phyloP scores from a whole-genome alignment of 2,888 invertebrate genomes.

The Tubiluchus corallicola region DNA sequence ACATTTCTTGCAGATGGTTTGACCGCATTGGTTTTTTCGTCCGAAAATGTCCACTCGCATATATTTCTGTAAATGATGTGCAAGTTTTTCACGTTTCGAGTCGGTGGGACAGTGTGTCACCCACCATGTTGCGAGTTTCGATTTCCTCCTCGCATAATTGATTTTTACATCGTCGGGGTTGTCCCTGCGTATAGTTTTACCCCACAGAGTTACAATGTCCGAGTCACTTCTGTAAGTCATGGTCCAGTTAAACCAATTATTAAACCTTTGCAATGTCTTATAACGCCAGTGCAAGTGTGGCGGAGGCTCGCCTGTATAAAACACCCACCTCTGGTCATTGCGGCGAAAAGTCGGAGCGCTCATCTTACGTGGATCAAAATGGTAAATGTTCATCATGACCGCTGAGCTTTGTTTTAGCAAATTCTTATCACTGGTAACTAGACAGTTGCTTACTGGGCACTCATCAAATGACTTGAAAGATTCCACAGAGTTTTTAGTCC shows the following conservation, averaged over 20 bases:
- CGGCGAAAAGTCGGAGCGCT: background rate
- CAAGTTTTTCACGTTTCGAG: background rate
- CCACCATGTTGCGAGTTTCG: background rate
- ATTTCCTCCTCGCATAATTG: background rate
- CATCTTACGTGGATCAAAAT: background rate
- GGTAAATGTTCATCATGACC: background rate
- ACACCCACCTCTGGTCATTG: background rate
- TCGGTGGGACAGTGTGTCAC: background rate
- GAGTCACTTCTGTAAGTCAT: background rate
- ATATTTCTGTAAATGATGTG: no score
- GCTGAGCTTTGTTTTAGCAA: background rate
- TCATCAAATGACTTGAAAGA: no score
- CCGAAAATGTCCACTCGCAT: no score
- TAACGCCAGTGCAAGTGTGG: background rate
- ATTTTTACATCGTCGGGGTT: background rate
- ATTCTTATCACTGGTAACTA: background rate
- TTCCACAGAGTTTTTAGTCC: no score
- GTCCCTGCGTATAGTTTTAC: background rate
- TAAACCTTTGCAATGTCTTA: background rate
- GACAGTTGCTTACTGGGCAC: background rate
- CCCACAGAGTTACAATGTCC: background rate
- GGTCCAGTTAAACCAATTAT: conserved; percentile 1
- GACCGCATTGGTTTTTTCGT: background rate
- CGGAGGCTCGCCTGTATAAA: background rate
- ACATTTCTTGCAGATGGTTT: background rate